Evolutionary conservation across 1,140 invertebrate species (phyloP).

Genomic region (Periplaneta americana): DNA sequence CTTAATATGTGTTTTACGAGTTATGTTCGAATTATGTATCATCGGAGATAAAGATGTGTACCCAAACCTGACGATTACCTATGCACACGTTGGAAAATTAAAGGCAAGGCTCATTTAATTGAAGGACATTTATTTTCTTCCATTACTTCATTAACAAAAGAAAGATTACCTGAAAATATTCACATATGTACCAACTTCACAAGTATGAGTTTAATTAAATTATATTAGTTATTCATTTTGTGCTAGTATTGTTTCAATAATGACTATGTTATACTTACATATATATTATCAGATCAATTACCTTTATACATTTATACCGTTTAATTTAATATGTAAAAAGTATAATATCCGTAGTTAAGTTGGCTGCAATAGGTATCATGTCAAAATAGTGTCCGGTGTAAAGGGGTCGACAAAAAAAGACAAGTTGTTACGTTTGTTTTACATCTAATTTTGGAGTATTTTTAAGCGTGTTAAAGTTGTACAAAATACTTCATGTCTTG

Average conservation of each 20-base stretch:
- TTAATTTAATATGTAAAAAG: neutral
- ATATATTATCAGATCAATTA: neutral
- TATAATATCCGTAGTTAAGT: neutral
- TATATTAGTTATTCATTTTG: neutral
- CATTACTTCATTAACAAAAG: neutral
- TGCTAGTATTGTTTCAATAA: neutral
- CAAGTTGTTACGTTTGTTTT: neutral
- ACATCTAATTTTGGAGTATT: neutral
- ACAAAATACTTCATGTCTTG: neutral
- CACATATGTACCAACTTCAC: neutral
- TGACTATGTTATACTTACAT: neutral
- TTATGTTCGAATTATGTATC: neutral
- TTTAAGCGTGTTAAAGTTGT: neutral
- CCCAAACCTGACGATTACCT: too few relatives aligned
- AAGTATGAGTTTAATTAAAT: neutral
- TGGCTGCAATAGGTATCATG: slow-evolving; percentile 1
- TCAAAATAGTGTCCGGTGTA: neutral
- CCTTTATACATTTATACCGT: neutral
- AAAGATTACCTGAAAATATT: neutral
- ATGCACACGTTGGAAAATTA: neutral
- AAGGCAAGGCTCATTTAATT: neutral
- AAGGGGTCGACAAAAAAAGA: slow-evolving; percentile 17
- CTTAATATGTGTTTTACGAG: neutral
- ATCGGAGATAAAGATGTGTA: neutral
- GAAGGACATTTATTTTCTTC: neutral